A percentile compares a stretch with the other conserved stretches of the same genome.
These are phyloP conservation scores for Vidua chalybeata DNA, from an alignment of 2,113 vertebrate genomes.

Conservation along the genomic window DNA sequence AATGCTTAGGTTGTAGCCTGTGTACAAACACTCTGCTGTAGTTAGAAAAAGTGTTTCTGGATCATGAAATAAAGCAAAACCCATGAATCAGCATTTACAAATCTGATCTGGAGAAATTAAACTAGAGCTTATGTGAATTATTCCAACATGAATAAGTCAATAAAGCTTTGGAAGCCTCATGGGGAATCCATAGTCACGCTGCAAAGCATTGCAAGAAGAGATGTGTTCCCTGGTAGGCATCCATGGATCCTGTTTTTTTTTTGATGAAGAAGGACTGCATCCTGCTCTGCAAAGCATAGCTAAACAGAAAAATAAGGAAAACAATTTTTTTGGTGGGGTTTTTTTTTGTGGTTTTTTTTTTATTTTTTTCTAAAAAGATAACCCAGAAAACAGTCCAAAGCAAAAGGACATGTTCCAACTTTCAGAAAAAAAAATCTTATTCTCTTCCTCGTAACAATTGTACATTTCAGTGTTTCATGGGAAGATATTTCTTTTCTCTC, in stretches of 20 bases:
- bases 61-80: background rate
- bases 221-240: background rate
- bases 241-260: background rate
- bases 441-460: background rate
- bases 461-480: background rate
- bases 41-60: background rate
- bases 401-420: background rate
- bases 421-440: background rate
- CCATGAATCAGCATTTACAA: background rate
- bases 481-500: background rate
- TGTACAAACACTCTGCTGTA: background rate
- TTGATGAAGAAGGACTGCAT: background rate
- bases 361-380: background rate
- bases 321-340: background rate
- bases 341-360: background rate
- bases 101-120: background rate
- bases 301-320: background rate
- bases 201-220: background rate
- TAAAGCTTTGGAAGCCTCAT: background rate
- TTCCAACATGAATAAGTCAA: background rate
- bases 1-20: background rate
- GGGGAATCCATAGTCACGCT: background rate
- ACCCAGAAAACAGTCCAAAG: background rate
- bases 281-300: background rate
- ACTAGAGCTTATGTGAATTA: background rate